Conservation (phyloP, 2,888 invertebrate species). For the Oxyscelio sp. region DNA sequence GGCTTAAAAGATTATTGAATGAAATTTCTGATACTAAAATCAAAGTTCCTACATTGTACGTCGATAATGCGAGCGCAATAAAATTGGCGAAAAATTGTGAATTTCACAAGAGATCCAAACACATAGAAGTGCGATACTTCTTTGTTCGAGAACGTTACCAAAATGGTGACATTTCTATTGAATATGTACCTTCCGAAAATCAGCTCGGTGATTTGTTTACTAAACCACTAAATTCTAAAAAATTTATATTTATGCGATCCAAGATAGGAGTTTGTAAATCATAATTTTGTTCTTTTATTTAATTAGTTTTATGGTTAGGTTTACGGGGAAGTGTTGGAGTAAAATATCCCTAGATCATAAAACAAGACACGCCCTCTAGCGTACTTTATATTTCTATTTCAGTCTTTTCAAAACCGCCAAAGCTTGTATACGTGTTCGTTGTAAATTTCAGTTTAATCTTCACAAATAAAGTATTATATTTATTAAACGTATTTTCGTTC, state of each 20-base stretch:
- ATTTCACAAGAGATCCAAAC: not conserved
- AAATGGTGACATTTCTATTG: not conserved
- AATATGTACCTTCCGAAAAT: not conserved
- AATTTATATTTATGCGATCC: too few relatives aligned
- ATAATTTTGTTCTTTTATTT: not conserved
- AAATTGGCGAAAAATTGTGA: not conserved
- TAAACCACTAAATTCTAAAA: too few relatives aligned
- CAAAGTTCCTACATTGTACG: not conserved
- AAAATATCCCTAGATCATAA: not conserved
- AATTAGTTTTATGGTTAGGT: not conserved
- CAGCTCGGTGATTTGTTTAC: not conserved
- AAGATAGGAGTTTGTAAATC: not conserved
- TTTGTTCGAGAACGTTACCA: not conserved
- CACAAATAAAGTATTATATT: too few relatives aligned
- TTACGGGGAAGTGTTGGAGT: constrained; percentile 9
- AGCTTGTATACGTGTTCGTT: too few relatives aligned
- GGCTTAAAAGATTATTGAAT: not conserved
- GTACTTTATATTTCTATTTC: too few relatives aligned
- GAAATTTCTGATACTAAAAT: not conserved
- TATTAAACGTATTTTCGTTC: too few relatives aligned
- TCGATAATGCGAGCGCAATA: not conserved
- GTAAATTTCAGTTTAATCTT: too few relatives aligned
- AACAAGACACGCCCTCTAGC: not conserved
- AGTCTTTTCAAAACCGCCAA: too few relatives aligned
- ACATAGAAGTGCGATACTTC: not conserved